Base-by-base conservation (phyloP, 2,888 invertebrate species). In the Sarcophaga caerulescens region DNA sequence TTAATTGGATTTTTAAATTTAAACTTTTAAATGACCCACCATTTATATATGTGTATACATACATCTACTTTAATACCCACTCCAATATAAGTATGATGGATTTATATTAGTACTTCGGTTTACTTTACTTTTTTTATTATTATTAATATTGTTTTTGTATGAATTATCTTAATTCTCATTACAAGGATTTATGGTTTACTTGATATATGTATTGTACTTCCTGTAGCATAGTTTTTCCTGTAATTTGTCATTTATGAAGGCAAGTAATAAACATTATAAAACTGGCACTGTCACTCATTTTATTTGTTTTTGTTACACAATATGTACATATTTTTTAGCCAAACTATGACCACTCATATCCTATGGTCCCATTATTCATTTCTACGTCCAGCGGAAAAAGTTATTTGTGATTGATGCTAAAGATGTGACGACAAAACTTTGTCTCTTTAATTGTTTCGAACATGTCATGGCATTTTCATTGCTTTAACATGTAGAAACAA, bases 401-500 rank as follows among this genome's bases (percentile, higher is more conserved):
- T 14, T 68, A 12, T 47, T 68, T n/a, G 44, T 17, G 8, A 21
- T 45, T 66, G 2, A 5, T 68, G 44, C 23, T 52, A 25, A 23
- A 21, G 66, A n/a, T 69, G 52, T 44, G 11, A 14, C 52, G 10
- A 52, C 63, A 63, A 35, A 35, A 74, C 23, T 69, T 52, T 25
- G 35, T 63, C 5, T 19, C 52, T 25, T 75, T 52, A n/a, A 14
- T 75, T 75, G 47, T 75, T 25, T 65, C 21, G 66, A 25, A 66
- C 35, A 75, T 65, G 65, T 75, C 65, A 59, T 59, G 65, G 6
- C 25, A 65, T n/a, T 75, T 65, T 75, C 14, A 65, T 65, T 75
- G 52, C 52, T 35, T 21, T n/a, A 35, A 63, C 47, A 45, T 23
- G 14, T 45, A 17, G 44, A 21, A 62, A 45, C 44, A 62, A 62